These are phyloP conservation scores for Aspidapion aeneum DNA, from an alignment of 2,888 invertebrate species.

Conservation along the genomic window DNA sequence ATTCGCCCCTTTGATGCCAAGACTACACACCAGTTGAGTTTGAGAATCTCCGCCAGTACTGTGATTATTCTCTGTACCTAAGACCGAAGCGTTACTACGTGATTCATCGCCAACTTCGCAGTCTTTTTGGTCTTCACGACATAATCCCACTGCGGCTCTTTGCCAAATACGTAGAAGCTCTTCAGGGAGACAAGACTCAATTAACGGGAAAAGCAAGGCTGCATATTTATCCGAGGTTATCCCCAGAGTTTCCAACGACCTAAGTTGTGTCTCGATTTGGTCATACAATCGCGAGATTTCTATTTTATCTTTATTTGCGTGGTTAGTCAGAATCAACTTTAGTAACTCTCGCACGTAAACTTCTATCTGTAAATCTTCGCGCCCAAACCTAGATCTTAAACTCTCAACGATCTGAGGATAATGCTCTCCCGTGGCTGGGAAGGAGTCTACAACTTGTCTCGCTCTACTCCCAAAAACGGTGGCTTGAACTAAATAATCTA, in stretches of 20 bases:
- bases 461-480: constrained; percentile 21
- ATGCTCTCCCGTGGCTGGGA: constrained; percentile 23
- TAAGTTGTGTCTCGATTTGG: constrained; percentile 32
- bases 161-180: constrained; percentile 31
- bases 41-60: no score
- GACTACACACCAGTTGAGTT: no score
- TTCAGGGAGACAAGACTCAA: constrained; percentile 34
- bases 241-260: constrained; percentile 32
- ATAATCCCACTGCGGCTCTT: constrained; percentile 5
- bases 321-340: constrained; percentile 31
- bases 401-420: constrained; percentile 26
- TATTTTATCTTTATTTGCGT: constrained; percentile 15
- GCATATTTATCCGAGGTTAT: constrained; percentile 33
- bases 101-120: no score
- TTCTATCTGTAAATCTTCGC: constrained; percentile 34
- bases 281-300: constrained; percentile 29
- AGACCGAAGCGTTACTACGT: no score
- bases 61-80: no score
- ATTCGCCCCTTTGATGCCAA: no score
- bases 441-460: constrained; percentile 26
- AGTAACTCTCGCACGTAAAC: constrained; percentile 35
- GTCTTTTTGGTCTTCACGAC: neutral
- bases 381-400: constrained; percentile 31
- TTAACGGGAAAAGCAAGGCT: constrained; percentile 34
- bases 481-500: constrained; percentile 26